A percentile compares a stretch with the other conserved stretches of the same genome.
These are phyloP conservation scores for Remorina albescens DNA, from an alignment of 2,797 vertebrate species.

Conservation along the genomic window DNA sequence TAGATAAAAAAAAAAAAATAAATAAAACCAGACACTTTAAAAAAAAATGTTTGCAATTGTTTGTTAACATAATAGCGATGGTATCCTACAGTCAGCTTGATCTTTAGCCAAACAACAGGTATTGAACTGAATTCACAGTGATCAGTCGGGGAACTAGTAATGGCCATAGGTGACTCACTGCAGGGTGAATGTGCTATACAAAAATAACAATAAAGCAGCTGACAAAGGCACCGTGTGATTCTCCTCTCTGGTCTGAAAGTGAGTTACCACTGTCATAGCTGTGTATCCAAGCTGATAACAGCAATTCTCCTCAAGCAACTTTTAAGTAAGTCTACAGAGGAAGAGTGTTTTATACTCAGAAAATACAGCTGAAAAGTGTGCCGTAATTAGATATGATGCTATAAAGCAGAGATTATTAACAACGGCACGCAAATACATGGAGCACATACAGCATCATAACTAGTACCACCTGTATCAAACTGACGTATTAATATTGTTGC, in stretches of 20 bases:
- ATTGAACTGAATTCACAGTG: constrained; percentile 3
- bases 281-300: neutral
- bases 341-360: neutral
- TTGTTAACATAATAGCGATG: neutral
- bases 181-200: neutral
- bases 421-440: no score
- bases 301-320: neutral
- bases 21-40: no score
- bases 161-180: neutral
- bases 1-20: no score
- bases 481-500: neutral
- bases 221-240: neutral
- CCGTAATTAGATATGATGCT: neutral
- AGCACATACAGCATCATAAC: neutral
- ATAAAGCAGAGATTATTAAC: neutral
- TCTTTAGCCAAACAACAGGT: neutral
- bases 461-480: neutral
- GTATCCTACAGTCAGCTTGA: neutral
- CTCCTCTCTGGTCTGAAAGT: neutral
- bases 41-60: no score
- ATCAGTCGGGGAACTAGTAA: neutral
- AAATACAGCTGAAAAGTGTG: constrained; percentile 2
- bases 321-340: neutral
- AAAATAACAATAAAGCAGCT: neutral
- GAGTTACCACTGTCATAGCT: neutral